Base-by-base conservation (phyloP, 1,140 invertebrate species). In the Apis dorsata region DNA sequence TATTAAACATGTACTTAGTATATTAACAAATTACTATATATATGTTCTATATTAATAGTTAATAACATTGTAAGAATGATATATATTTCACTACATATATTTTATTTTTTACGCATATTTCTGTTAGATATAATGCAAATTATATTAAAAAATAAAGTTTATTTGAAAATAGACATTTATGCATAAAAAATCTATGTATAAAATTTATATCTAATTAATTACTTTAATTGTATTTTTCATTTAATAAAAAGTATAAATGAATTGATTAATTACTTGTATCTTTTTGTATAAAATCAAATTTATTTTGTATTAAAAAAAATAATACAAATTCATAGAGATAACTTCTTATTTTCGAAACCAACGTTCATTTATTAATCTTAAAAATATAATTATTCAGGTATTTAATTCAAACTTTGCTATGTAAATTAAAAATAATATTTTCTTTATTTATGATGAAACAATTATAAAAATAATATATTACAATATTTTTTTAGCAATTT, bases 1-100 rank as follows among this genome's bases (percentile, higher is more conserved):
- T 2, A 77, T 68, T 77, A 60, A 59, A 60, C 53, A 59, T 76
- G 60, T 69, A 66, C 10, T 74, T 81, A 74, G 10, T 51, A 28
- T 44, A 74, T 57, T 75, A 21, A 74, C 34, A 74, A 57, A 73
- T 60, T 60, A 53, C 15, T 34, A n/a, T 10, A 59, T 49, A n/a
- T 10, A 59, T 49, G 10, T n/a, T 49, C 53, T 34, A 10, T 2
- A 19, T 49, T 49, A 2, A 12, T 10, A 11, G 21, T 34, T 28
- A 19, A 77, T 15, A 66, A 57, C 24, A 53, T 65, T 75, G 49
- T 24, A 71, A 55, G 10, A 8, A 71, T 19, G 13, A 55, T 44
- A 71, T 76, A 53, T 53, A 21, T 76, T 65, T 69, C 12, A 69
- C 59, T 68, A 49, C 68, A 78, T 68, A 55, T 24, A 68, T 5